Evolutionary conservation across 1,140 invertebrate genomes (phyloP).

Genomic region (Neodiprion lecontei): DNA sequence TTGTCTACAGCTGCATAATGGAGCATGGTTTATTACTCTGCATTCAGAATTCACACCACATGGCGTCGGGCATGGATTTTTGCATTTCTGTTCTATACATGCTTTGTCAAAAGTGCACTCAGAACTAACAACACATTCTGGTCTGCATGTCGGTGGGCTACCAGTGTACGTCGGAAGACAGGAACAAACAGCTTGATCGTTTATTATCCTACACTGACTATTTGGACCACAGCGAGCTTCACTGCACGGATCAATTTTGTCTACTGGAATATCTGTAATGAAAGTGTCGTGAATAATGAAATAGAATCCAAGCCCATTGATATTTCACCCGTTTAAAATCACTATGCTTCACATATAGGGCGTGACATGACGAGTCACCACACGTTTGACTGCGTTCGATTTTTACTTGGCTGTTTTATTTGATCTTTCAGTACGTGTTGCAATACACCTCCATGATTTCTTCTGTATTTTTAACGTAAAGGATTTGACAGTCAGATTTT

Average conservation of each 20-base stretch:
- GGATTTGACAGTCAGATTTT: too few species aligned
- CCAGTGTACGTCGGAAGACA: constrained; percentile 66
- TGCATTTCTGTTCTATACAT: constrained; percentile 60
- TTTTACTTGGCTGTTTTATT: too few species aligned
- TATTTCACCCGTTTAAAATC: not conserved
- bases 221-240: constrained; percentile 69
- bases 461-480: too few species aligned
- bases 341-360: too few species aligned
- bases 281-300: constrained; percentile 52
- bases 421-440: too few species aligned
- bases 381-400: too few species aligned
- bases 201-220: constrained; percentile 67
- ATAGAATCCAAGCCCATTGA: constrained; percentile 20
- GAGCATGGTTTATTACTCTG: constrained; percentile 64
- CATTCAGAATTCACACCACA: constrained; percentile 63
- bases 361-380: not conserved
- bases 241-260: constrained; percentile 57
- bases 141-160: constrained; percentile 59
- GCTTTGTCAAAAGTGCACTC: constrained; percentile 67
- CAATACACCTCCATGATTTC: too few species aligned
- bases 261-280: constrained; percentile 57
- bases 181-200: constrained; percentile 67
- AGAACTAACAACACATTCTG: constrained; percentile 64
- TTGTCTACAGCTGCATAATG: constrained; percentile 64
- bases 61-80: constrained; percentile 62